Conservation (phyloP, 2,888 invertebrate genomes). For the Horisme vitalbata region DNA sequence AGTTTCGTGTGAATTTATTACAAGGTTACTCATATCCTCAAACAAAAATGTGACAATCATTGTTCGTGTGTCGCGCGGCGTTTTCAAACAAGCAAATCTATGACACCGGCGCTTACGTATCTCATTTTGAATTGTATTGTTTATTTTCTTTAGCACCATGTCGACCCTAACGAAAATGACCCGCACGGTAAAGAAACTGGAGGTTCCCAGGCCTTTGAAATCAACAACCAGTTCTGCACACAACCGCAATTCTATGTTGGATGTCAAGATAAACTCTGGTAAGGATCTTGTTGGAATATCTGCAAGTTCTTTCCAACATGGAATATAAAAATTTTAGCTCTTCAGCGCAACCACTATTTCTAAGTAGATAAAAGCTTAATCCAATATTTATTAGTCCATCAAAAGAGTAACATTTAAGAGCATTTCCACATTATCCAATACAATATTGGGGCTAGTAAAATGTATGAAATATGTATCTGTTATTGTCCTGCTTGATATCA, state of each 20-base stretch:
- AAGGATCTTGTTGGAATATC: constrained; percentile 40
- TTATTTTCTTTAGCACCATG: constrained; percentile 68
- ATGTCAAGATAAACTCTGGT: constrained; percentile 81
- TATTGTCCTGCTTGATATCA: no score
- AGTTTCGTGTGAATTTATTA: constrained; percentile 61
- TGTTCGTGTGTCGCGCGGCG: constrained; percentile 31
- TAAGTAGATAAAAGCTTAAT: no score
- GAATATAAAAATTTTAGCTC: no score
- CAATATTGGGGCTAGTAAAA: no score
- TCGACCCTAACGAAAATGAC: constrained; percentile 85
- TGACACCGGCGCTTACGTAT: not conserved
- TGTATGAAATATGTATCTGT: no score
- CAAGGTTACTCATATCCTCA: constrained; percentile 69
- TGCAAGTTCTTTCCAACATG: not conserved
- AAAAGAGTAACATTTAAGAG: no score
- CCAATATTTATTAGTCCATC: no score
- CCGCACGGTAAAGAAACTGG: constrained; percentile 88
- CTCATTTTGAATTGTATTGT: not conserved
- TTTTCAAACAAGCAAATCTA: constrained; percentile 20
- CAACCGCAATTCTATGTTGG: constrained; percentile 76
- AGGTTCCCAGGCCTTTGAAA: constrained; percentile 89
- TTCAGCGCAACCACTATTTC: no score
- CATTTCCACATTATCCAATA: no score
- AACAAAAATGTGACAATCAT: constrained; percentile 59
- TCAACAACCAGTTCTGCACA: constrained; percentile 81